Evolutionary conservation across 2,113 vertebrate species (phyloP), one percentile per base, ranked within the genome.

Genomic region (Corynorhinus townsendii): DNA sequence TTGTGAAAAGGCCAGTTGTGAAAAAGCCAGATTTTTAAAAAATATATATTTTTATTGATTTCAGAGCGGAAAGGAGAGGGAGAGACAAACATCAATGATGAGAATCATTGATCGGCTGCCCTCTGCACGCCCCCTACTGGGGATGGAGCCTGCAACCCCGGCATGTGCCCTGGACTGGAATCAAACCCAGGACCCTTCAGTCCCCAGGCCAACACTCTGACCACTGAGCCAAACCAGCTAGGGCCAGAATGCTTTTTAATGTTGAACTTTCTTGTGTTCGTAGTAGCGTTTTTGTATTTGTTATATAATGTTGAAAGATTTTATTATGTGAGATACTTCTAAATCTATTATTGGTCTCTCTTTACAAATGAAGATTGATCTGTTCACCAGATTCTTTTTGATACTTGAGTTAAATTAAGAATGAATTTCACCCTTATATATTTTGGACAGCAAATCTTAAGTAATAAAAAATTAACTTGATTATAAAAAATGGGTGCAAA

Each of bases 371-470:
- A 90, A 82, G 52, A 86, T 77, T 68, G 75, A 69, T 82, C 4
- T 40, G 2, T 86, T 38, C 52, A 82, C 22, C 19, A 90, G 7
- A 84, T 38, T 79, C 49, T 75, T 77, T 77, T 54, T 68, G 33
- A 56, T 84, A 45, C 16, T 94, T 82, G 15, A 82, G 14, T 79
- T 38, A 84, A 15, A 88, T 91, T 88, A 47, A 75, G 66, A 88
- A 90, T 79, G 38, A 93, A 33, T n/a, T 90, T 94, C 33, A 54
- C 20, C 26, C 16, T 45, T 73, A n/a, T 7, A 52, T 19, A 12
- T 76, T 92, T 90, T 90, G 35, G 35, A 71, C 6, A 88, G 33
- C 22, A 73, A 85, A 80, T 89, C 66, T 87, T 90, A 95, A 79
- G 30, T 87, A 38, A 79, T 84, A 93, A 64, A 38, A 94, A 62